phyloP scores from a whole-genome alignment of 1,140 invertebrate genomes.

The Mycetomoellerius zeteki region DNA sequence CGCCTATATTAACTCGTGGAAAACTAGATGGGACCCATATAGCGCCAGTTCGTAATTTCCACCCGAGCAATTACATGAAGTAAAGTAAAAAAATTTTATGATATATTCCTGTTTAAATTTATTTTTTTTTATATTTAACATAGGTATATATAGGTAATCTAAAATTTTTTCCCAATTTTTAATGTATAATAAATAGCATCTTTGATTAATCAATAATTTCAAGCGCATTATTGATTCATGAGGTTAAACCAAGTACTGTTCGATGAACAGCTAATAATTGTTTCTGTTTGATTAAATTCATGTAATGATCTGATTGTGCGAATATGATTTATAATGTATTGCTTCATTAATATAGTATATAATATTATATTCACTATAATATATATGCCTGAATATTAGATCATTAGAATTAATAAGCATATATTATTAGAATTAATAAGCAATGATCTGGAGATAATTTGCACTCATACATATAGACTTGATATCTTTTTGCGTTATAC shows the following conservation, averaged over 20 bases:
- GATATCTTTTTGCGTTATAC: not conserved
- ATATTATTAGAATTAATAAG: constrained; percentile 31
- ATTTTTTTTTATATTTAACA: not conserved
- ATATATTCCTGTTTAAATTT: not conserved
- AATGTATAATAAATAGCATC: not conserved
- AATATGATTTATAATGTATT: constrained; percentile 1
- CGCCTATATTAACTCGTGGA: too few relatives aligned
- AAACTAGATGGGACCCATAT: too few relatives aligned
- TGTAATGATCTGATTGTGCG: not conserved
- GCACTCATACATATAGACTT: not conserved
- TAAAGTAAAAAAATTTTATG: not conserved
- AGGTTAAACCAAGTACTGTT: not conserved
- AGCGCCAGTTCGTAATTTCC: too few relatives aligned
- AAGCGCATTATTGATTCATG: constrained; percentile 8
- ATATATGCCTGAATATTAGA: not conserved
- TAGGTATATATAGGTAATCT: not conserved
- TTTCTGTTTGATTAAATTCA: constrained; percentile 35
- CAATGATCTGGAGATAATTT: not conserved
- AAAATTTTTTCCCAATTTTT: not conserved
- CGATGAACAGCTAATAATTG: constrained; percentile 11
- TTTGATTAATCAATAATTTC: not conserved
- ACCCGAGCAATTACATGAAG: not conserved
- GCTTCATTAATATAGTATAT: constrained; percentile 14
- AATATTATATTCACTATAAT: not conserved
- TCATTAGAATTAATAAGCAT: constrained; percentile 18